Evolutionary conservation across 2,888 invertebrate species (phyloP).

Genomic region (Eurois occulta): DNA sequence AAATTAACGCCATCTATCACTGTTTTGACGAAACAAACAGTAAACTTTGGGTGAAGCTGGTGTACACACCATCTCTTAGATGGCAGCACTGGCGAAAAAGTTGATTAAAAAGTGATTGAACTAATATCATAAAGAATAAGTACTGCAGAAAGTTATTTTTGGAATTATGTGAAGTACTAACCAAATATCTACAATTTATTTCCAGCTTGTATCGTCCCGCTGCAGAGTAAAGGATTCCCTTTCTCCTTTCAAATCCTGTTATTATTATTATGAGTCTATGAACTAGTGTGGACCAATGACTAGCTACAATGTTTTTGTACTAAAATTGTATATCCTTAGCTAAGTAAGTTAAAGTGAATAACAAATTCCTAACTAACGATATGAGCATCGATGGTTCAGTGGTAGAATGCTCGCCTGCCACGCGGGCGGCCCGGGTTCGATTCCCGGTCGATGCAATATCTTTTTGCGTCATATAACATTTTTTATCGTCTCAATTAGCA

Average conservation of each 20-base stretch:
- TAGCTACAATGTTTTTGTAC: too few species aligned
- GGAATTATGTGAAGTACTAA: too few species aligned
- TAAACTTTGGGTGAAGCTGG: not conserved
- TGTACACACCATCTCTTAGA: conserved; percentile 7
- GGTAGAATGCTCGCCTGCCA: conserved; percentile 91
- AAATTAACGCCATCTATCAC: conserved; percentile 29
- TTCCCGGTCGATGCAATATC: conserved; percentile 87
- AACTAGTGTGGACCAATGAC: not conserved
- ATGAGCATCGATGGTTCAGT: conserved; percentile 90
- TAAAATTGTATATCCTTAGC: too few species aligned
- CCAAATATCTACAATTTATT: not conserved
- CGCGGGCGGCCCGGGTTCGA: conserved; percentile 90
- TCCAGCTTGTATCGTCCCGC: not conserved
- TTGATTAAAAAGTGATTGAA: not conserved
- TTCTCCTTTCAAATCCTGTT: not conserved
- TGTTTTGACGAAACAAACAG: not conserved
- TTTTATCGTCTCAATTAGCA: conserved; percentile 36
- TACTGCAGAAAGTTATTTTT: not conserved
- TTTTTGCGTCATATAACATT: conserved; percentile 22
- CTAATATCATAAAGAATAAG: too few species aligned
- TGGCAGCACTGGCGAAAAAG: conserved; percentile 31
- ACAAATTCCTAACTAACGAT: fast-evolving
- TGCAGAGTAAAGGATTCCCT: not conserved
- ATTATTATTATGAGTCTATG: not conserved
- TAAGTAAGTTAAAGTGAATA: too few species aligned